Base-by-base conservation (phyloP, 1,140 invertebrate genomes). In the Pseudomyrmex flavicornis region DNA sequence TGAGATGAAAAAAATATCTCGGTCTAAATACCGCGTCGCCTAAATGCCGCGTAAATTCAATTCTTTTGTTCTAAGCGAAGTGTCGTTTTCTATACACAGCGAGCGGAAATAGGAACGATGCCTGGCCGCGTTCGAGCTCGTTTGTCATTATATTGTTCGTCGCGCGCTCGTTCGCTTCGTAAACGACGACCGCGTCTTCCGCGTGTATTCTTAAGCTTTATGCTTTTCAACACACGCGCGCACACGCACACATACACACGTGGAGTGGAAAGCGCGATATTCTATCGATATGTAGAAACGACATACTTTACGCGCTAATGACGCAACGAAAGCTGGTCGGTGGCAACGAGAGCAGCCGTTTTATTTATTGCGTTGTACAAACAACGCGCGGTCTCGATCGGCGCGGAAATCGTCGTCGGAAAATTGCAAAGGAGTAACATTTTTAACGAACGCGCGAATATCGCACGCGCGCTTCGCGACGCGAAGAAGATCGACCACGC, bases 71-170 rank as follows among this genome's bases (percentile, higher is more conserved):
- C 35, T 35, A 48, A 9, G 22, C 20, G 50, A 54, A 22, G 17
- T 1, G 20, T 13, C n/a, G 22, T 69, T 76, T 22, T 54, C 26
- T 22, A 17, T 46, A 58, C n/a, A 35, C 35, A 7, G 35, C 22
- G 48, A 8, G 48, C 74, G 74, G 61, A 74, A 74, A 62, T 74
- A 74, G 72, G 58, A 76, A 76, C 74, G 74, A 76, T 77, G 74
- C 74, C 61, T 66, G 74, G 74, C 48, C 65, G 74, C 74, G 74
- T 35, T 54, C 61, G 46, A n/a, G 26, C 59, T 76, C 48, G 48
- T 65, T 76, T 65, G 74, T 76, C 74, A 65, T 54, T 76, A 65
- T 54, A 66, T 77, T 66, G 73, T 75, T 63, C 22, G 58, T 62
- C 58, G 44, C 10, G 44, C 44, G 7, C 48, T 52, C 48, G 62